Percentiles rank a stretch among this genome's conserved stretches.
These are phyloP conservation scores for Larimichthys polyactis DNA, from an alignment of 2,113 vertebrate genomes.

Conservation along the genomic window DNA sequence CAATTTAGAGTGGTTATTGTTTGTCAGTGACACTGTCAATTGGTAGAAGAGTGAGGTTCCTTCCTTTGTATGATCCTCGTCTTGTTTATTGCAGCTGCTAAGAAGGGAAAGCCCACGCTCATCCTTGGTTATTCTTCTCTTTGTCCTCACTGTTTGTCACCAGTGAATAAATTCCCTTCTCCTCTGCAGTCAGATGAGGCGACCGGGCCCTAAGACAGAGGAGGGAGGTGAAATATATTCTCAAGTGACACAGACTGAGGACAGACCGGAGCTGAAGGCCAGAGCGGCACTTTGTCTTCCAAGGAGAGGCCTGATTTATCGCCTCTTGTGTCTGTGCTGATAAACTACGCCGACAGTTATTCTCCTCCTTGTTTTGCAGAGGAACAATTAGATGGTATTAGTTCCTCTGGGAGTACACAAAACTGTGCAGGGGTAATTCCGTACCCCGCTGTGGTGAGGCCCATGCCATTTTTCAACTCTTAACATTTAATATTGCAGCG, in stretches of 20 bases:
- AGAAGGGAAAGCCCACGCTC: neutral
- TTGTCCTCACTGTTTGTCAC: slow-evolving; percentile 27
- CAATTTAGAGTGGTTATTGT: slow-evolving; percentile 19
- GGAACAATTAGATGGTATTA: slow-evolving; percentile 37
- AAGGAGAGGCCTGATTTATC: slow-evolving; percentile 39
- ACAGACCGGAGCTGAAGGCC: slow-evolving; percentile 34
- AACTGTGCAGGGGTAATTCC: neutral
- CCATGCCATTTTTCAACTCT: neutral
- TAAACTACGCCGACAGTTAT: neutral
- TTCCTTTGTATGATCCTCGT: neutral
- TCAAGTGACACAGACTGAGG: slow-evolving; percentile 38
- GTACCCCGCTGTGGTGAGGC: neutral
- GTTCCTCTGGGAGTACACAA: slow-evolving; percentile 17
- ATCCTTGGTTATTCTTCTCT: slow-evolving; percentile 4
- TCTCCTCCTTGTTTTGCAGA: slow-evolving; percentile 38
- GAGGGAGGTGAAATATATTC: slow-evolving; percentile 32
- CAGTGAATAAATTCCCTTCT: slow-evolving; percentile 21
- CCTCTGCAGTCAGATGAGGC: slow-evolving; percentile 26
- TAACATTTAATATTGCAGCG: neutral
- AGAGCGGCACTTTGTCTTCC: slow-evolving; percentile 25
- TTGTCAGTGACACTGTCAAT: neutral
- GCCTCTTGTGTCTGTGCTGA: slow-evolving; percentile 30
- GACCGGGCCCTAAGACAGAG: neutral
- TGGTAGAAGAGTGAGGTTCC: slow-evolving; percentile 8
- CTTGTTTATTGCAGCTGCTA: slow-evolving; percentile 1